A percentile compares a stretch with the other conserved stretches of the same genome.
phyloP scores from a whole-genome alignment of 2,888 invertebrate genomes.

The Acanthosepion esculentum region DNA sequence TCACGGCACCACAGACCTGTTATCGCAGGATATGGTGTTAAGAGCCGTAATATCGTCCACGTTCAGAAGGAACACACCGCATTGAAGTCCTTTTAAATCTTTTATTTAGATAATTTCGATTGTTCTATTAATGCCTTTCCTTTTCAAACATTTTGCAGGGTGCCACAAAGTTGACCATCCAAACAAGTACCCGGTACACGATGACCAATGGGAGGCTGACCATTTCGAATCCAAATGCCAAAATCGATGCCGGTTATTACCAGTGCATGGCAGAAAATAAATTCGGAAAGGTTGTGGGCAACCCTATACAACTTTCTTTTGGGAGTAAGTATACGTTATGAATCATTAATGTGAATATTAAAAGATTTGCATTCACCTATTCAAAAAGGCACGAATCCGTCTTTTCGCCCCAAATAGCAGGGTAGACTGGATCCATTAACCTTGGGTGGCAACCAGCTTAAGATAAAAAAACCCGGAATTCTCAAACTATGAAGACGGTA shows the following conservation, averaged over 20 bases:
- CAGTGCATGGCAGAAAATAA: conserved; percentile 91
- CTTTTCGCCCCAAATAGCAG: too few species aligned
- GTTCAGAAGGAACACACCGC: too few species aligned
- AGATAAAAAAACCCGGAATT: too few species aligned
- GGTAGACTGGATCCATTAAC: too few species aligned
- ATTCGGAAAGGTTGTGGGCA: conserved; percentile 90
- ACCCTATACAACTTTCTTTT: conserved; percentile 89
- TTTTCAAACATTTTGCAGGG: not conserved
- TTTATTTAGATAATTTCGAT: not conserved
- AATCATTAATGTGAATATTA: too few species aligned
- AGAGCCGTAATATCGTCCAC: too few species aligned
- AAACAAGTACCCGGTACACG: conserved; percentile 79
- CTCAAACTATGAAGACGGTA: too few species aligned
- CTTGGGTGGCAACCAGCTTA: too few species aligned
- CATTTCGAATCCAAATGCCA: conserved; percentile 85
- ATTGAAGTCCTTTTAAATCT: too few species aligned
- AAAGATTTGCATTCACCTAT: not conserved
- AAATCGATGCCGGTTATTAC: conserved; percentile 88
- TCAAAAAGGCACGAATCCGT: too few species aligned
- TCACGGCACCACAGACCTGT: too few species aligned
- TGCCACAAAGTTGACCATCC: conserved; percentile 67
- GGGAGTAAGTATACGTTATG: conserved; percentile 77
- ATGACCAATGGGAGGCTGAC: conserved; percentile 92
- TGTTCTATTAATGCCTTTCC: not conserved
- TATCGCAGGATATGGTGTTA: too few species aligned